Base-by-base conservation (phyloP, 2,113 vertebrate species). In the Lepisosteus oculatus region DNA sequence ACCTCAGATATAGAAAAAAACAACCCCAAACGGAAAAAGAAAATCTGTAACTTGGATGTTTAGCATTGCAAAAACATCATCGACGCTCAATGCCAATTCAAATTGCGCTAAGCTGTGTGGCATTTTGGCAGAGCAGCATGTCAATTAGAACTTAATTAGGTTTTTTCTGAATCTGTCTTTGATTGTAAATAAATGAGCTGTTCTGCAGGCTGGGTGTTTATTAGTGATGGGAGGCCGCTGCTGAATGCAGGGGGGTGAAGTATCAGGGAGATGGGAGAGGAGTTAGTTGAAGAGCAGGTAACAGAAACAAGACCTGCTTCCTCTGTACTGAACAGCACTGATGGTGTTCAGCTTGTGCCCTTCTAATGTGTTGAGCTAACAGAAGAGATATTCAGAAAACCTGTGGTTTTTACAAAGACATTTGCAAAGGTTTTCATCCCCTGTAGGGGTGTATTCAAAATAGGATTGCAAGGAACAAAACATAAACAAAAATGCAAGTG, bases 111-210 rank as follows among this genome's bases (percentile, higher is more conserved):
- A 7, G 74, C 72, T 62, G 13, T n/a, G 13, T 65, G 56, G 67
- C 65, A 74, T 47, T 68, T 59, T 77, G 77, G 57, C 76, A 72
- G 14, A 11, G 6, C 6, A 61, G 55, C 47, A n/a, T 3, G 54
- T 67, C 76, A 83, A 77, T 83, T 79, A 82, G 65, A 79, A 78
- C 69, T 29, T 55, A 75, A 72, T 15, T 54, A 71, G 70, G 67
- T 54, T 64, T 62, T 67, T 43, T 59, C 61, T 59, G 75, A 65
- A 71, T 78, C 72, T 70, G 80, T 63, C 12, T 72, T 74, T 75
- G 76, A 17, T 69, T 14, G 71, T 59, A 42, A 69, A 68, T 15
- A 57, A 77, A 82, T 61, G 65, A 83, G 67, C 70, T 61, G 71
- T 67, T 79, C 67, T 69, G 3, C 70, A 29, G 63, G 7, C 63